A percentile compares a stretch with the other conserved stretches of the same genome.
phyloP scores from a whole-genome alignment of 2,797 vertebrate genomes.

The Halcyon leucocephala region DNA sequence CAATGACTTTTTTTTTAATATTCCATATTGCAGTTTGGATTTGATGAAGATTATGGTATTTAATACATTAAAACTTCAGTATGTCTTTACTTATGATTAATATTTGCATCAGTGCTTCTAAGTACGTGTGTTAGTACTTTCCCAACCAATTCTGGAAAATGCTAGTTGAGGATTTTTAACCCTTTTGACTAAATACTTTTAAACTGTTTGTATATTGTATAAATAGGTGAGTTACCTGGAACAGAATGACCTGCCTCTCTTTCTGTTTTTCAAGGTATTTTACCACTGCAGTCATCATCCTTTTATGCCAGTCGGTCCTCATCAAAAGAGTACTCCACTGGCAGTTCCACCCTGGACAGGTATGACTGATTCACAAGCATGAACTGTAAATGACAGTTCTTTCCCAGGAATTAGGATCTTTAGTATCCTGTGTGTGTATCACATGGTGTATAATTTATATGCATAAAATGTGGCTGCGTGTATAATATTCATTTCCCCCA shows the following conservation, averaged over 20 bases:
- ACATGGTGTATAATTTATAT: not conserved
- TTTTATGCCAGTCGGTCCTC: conserved; percentile 90
- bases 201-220: not conserved
- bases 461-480: not conserved
- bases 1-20: not conserved
- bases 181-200: not conserved
- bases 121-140: not conserved
- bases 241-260: not conserved
- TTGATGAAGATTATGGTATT: not conserved
- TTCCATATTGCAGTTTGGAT: not conserved
- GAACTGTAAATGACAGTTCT: not conserved
- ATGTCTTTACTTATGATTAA: not conserved
- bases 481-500: not conserved
- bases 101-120: not conserved
- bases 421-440: not conserved
- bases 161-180: not conserved
- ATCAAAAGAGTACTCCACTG: conserved; percentile 89
- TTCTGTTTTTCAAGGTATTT: conserved; percentile 79
- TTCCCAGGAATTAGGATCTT: not conserved
- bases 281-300: conserved; percentile 91
- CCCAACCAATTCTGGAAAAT: not conserved
- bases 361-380: conserved; percentile 60
- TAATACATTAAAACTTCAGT: not conserved
- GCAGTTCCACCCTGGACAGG: conserved; percentile 91
- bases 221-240: not conserved